These are phyloP conservation scores for Blennius ocellaris DNA, from an alignment of 2,113 vertebrate species.

Conservation along the genomic window DNA sequence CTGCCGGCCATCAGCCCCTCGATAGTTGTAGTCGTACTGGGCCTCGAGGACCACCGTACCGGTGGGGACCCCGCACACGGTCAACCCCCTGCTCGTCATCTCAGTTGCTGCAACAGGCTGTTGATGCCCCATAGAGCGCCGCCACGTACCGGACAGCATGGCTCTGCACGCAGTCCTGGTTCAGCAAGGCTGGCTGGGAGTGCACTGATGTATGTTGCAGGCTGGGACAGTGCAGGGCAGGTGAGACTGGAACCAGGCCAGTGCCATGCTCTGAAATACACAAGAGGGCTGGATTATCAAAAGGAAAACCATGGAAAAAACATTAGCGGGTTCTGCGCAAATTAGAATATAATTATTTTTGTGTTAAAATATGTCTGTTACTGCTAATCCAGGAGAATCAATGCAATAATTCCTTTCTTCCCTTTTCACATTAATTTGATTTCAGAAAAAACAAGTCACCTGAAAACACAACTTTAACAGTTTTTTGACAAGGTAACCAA, in stretches of 20 bases:
- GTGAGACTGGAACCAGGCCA: conserved; percentile 50
- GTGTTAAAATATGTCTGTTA: conserved; percentile 34
- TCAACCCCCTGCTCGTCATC: conserved; percentile 43
- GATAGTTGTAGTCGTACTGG: conserved; percentile 89
- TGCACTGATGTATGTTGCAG: background rate
- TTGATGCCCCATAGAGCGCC: conserved; percentile 70
- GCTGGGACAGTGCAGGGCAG: conserved; percentile 29
- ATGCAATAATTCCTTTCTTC: no score
- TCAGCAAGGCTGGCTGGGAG: conserved; percentile 55
- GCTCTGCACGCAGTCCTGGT: conserved; percentile 49
- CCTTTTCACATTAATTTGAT: no score
- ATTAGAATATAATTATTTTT: conserved; percentile 35
- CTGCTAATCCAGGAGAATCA: conserved; percentile 39
- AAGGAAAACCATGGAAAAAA: conserved; percentile 38
- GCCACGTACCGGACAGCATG: conserved; percentile 87
- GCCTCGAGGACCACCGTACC: conserved; percentile 83
- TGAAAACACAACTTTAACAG: background rate
- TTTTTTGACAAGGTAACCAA: background rate
- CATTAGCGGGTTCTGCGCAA: conserved; percentile 10
- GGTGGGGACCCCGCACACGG: conserved; percentile 70
- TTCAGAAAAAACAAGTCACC: background rate
- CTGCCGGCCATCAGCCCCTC: conserved; percentile 83
- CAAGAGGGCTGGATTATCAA: conserved; percentile 26
- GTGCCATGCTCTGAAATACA: conserved; percentile 78
- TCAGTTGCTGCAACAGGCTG: conserved; percentile 28